Conservation (phyloP, 2,888 invertebrate species). For the Spodoptera littoralis region DNA sequence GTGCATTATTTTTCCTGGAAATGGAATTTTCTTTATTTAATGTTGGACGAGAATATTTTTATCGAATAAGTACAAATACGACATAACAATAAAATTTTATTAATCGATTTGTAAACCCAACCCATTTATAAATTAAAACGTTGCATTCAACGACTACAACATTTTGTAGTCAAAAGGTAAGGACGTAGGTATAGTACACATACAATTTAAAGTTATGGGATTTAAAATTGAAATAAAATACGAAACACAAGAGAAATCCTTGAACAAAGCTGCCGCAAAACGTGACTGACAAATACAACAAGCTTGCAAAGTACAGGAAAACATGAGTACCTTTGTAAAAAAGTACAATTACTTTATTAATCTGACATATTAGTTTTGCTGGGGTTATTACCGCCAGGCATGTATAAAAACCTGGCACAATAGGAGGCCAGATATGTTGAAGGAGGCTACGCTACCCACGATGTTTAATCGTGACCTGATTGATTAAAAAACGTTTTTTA, state of each 20-base stretch:
- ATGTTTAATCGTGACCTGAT: conserved; percentile 4
- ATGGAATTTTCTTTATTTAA: conserved; percentile 38
- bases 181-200: too few species aligned
- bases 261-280: conserved; percentile 22
- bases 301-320: conserved; percentile 27
- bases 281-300: conserved; percentile 45
- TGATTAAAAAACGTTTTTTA: neutral
- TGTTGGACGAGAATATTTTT: too few species aligned
- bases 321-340: conserved; percentile 22
- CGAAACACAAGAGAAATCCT: conserved; percentile 33
- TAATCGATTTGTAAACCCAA: too few species aligned
- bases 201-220: too few species aligned
- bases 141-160: too few species aligned
- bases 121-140: too few species aligned
- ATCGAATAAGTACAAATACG: too few species aligned
- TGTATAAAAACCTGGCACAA: conserved; percentile 18
- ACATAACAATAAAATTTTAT: too few species aligned
- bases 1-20: conserved; percentile 90
- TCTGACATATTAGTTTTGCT: conserved; percentile 18
- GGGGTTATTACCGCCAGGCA: conserved; percentile 11
- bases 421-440: conserved; percentile 8
- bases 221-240: conserved; percentile 9
- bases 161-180: too few species aligned
- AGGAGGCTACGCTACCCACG: conserved; percentile 3
- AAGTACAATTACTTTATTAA: conserved; percentile 35